Conservation (phyloP, 2,797 vertebrate genomes). For the Crypturellus tataupa region DNA sequence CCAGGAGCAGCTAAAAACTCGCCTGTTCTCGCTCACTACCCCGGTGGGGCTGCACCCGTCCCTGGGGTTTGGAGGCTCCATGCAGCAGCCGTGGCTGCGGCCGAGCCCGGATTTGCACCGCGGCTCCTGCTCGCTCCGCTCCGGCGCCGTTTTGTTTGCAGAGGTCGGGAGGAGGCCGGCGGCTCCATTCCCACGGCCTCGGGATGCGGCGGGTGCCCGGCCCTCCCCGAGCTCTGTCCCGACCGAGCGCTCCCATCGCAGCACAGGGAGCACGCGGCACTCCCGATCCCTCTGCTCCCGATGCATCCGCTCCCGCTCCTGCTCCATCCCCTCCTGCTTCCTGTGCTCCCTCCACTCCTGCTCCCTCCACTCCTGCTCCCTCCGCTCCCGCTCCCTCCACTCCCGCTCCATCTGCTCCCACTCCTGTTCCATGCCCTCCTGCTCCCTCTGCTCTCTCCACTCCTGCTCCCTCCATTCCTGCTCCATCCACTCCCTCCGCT, state of each 20-base stretch:
- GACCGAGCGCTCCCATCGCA: accelerated
- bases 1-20: constrained; percentile 32
- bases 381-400: no score
- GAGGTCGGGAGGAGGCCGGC: neutral
- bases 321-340: no score
- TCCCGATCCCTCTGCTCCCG: neutral
- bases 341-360: no score
- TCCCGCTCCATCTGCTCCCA: no score
- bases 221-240: neutral
- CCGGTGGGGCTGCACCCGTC: constrained; percentile 65
- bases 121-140: no score
- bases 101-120: no score
- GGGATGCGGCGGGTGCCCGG: neutral
- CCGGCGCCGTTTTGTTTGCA: neutral
- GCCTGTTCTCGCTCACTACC: constrained; percentile 72
- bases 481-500: no score
- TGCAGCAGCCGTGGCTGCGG: accelerated
- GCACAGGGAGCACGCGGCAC: neutral
- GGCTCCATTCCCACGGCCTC: neutral
- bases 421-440: no score
- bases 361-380: no score
- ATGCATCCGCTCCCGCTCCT: no score
- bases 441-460: no score
- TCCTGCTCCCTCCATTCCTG: no score
- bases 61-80: accelerated